Conservation (phyloP, 2,113 vertebrate genomes). For the Epinephelus lanceolatus region DNA sequence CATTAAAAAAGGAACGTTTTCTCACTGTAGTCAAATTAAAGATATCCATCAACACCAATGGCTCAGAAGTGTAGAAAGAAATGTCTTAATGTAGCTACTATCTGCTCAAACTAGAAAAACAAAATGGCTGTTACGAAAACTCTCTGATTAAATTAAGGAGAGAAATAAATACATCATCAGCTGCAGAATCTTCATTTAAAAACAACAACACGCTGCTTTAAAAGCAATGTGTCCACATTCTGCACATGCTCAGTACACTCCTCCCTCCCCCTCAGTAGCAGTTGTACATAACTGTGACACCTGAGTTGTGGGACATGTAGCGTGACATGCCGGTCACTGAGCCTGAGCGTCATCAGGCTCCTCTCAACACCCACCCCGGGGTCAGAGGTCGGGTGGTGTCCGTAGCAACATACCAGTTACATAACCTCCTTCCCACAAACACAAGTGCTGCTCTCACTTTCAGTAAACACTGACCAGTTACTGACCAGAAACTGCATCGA, state of each 20-base stretch:
- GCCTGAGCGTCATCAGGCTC: conserved; percentile 14
- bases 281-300: conserved; percentile 36
- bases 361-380: conserved; percentile 5
- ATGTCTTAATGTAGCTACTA: too few species aligned
- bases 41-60: too few species aligned
- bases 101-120: too few species aligned
- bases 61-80: too few species aligned
- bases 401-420: conserved; percentile 47
- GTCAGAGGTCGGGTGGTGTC: conserved; percentile 63
- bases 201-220: background rate
- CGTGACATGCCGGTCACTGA: conserved; percentile 3
- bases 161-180: background rate
- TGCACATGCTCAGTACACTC: conserved; percentile 10
- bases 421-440: conserved; percentile 21
- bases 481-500: too few species aligned
- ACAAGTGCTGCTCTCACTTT: conserved; percentile 27
- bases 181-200: background rate
- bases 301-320: conserved; percentile 35
- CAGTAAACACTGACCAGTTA: conserved; percentile 32
- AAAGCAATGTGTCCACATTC: background rate
- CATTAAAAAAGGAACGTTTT: too few species aligned
- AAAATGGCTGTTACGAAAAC: too few species aligned
- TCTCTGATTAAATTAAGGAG: too few species aligned
- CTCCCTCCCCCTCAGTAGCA: background rate
- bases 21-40: too few species aligned